Evolutionary conservation across 2,888 invertebrate species (phyloP).

Genomic region (Phortica magna): DNA sequence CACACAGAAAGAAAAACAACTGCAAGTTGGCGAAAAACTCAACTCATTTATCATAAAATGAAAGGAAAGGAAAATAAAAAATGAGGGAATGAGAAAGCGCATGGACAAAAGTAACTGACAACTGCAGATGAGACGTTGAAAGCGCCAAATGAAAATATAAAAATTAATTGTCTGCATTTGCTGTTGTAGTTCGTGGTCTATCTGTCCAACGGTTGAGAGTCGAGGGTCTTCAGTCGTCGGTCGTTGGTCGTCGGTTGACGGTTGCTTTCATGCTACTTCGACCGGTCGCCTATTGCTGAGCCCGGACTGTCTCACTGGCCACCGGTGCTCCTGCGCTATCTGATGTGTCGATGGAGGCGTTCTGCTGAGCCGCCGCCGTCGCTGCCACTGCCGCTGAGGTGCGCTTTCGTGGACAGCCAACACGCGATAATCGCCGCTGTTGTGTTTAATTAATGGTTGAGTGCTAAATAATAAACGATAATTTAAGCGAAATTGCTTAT

Average conservation of each 20-base stretch:
- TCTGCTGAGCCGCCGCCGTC: background rate
- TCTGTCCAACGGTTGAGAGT: background rate
- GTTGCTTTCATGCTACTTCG: background rate
- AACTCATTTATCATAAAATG: slow-evolving; percentile 68
- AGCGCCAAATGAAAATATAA: slow-evolving; percentile 69
- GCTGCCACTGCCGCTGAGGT: background rate
- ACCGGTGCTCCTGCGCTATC: background rate
- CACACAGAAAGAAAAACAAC: slow-evolving; percentile 4
- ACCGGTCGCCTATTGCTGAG: background rate
- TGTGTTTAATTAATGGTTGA: slow-evolving; percentile 66
- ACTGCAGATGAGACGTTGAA: slow-evolving; percentile 73
- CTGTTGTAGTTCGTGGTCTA: slow-evolving; percentile 27
- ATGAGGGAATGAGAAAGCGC: background rate
- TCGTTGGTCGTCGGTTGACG: background rate
- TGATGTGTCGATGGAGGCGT: slow-evolving; percentile 9
- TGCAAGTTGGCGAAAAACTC: slow-evolving; percentile 59
- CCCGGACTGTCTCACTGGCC: background rate
- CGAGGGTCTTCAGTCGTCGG: background rate
- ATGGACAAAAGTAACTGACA: slow-evolving; percentile 64
- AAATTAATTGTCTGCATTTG: slow-evolving; percentile 66
- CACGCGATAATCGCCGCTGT: slow-evolving; percentile 70
- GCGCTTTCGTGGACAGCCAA: slow-evolving; percentile 40
- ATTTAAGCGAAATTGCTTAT: slow-evolving; percentile 58
- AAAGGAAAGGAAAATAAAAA: background rate
- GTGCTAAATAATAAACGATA: slow-evolving; percentile 60